Evolutionary conservation across 2,113 vertebrate genomes (phyloP).

Genomic region (Ammodytes dubius): DNA sequence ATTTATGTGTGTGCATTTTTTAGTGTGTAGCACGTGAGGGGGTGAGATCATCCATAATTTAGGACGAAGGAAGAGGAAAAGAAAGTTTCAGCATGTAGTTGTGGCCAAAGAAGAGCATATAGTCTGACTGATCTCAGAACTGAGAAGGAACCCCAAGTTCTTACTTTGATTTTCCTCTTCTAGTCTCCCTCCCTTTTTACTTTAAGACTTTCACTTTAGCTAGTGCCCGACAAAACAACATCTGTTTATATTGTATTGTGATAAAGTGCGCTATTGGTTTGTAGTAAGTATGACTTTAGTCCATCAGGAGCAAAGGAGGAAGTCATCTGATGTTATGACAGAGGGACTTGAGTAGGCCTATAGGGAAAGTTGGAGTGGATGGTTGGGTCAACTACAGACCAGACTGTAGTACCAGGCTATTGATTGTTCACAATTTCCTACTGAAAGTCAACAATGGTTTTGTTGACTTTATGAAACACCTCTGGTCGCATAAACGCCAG

Average conservation of each 20-base stretch:
- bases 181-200: neutral
- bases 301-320: neutral
- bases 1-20: neutral
- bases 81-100: neutral
- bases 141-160: too few relatives aligned
- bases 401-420: neutral
- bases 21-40: neutral
- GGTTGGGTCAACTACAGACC: neutral
- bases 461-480: neutral
- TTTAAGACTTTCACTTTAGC: neutral
- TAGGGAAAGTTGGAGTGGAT: neutral
- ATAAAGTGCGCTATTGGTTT: neutral
- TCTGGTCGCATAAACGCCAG: too few relatives aligned
- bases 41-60: neutral
- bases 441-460: neutral
- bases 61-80: neutral
- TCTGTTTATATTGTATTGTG: neutral
- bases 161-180: neutral
- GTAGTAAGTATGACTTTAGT: neutral
- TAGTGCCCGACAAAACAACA: neutral
- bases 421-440: neutral
- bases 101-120: too few relatives aligned
- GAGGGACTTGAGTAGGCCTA: neutral
- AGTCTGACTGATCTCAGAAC: too few relatives aligned
- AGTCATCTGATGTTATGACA: neutral